Evolutionary conservation across 2,113 vertebrate genomes (phyloP), one percentile per base, ranked within the genome.

Genomic region (Ursus arctos): DNA sequence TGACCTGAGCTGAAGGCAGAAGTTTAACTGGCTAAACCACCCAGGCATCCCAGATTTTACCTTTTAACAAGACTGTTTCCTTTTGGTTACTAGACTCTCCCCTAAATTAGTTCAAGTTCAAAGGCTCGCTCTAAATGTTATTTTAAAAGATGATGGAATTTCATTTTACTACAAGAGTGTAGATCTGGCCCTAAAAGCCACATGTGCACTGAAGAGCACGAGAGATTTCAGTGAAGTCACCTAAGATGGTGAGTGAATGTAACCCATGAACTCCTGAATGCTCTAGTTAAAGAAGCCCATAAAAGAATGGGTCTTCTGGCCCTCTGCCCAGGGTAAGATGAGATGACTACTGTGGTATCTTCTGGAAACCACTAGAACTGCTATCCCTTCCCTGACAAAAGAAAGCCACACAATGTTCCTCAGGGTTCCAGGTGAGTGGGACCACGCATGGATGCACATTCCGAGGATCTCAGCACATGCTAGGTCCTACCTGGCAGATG

Each of bases 61-160:
- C 57, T 86, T 90, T 76, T 74, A 81, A 51, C 53, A 67, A 59
- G 33, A 19, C 2, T 36, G 87, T 91, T 94, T 36, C 15, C 49
- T 67, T 69, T 95, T 76, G 26, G 19, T 79, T 90, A 74, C 11
- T 40, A 95, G 85, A 57, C 21, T 86, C 36, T 74, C 28, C 15
- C 31, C 49, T 93, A 93, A 90, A 51, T 90, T 71, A 40, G 22
- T 83, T 79, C 83, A 89, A 89, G 51, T 92, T 97, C 79, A 90
- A 74, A 80, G 10, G 14, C 28, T 69, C 40, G 7, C 28, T 69
- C 40, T 57, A 91, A 47, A 31, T 19, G 12, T 69, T 82, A 76
- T 57, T 88, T 74, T 86, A 69, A 69, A 82, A 87, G 36, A 59
- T 57, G 9, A 69, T 6, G 26, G 26, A 93, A 74, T 86, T 91